Percentiles rank a stretch among this genome's conserved stretches.
phyloP scores from a whole-genome alignment of 2,888 invertebrate species.

The Troglohyphantes excavatus region DNA sequence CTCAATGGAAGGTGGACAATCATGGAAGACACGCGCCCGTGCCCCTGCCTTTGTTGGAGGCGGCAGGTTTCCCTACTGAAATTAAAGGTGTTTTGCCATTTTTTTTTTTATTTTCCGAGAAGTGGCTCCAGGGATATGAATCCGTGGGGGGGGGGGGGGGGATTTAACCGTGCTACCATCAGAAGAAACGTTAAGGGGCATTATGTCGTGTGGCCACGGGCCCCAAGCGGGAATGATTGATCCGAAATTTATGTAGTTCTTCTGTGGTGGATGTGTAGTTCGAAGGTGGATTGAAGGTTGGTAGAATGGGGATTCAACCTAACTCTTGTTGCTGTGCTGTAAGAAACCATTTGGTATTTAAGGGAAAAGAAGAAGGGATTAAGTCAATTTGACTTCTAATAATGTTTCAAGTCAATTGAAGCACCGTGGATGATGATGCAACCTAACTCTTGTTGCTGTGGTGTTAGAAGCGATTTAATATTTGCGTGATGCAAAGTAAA shows the following conservation, averaged over 20 bases:
- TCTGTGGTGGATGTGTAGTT: not conserved
- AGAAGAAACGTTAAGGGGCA: slow-evolving; percentile 11
- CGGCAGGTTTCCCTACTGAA: slow-evolving; percentile 23
- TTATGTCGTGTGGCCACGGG: not conserved
- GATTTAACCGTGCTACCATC: not conserved
- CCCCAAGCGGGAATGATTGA: slow-evolving; percentile 3
- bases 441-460: no score
- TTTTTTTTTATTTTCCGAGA: not conserved
- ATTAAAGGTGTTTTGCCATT: slow-evolving; percentile 9
- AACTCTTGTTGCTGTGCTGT: no score
- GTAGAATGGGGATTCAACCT: no score
- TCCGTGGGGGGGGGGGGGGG: not conserved
- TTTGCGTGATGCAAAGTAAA: no score
- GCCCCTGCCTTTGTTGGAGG: slow-evolving; percentile 8
- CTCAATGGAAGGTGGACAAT: slow-evolving; percentile 25
- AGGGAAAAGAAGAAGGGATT: no score
- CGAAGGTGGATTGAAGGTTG: not conserved
- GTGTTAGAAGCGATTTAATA: no score
- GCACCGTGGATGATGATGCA: no score
- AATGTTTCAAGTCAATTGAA: no score
- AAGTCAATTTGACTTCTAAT: no score
- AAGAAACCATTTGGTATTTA: no score
- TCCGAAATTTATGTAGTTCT: not conserved
- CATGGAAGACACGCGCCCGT: slow-evolving; percentile 24
- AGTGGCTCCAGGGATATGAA: not conserved